Percentiles rank a stretch among this genome's conserved stretches.
Conservation (phyloP, 2,888 invertebrate genomes). For the Drosophila eohydei region DNA sequence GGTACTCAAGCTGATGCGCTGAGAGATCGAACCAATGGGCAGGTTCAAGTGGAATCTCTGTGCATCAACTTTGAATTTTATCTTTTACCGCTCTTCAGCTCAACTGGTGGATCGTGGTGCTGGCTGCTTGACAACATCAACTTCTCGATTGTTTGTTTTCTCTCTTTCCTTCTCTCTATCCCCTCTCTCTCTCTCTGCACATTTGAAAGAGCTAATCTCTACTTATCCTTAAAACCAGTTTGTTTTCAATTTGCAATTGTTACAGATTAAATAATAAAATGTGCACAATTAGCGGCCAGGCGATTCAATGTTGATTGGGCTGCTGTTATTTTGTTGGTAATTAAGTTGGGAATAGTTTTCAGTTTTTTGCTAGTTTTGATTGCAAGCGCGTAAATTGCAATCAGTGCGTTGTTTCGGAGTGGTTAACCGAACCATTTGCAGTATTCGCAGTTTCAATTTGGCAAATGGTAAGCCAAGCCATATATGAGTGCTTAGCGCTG, state of each 20-base stretch:
- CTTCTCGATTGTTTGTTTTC: no score
- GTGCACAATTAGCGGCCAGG: background rate
- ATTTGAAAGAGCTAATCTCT: background rate
- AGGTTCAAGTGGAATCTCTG: background rate
- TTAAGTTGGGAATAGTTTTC: constrained; percentile 40
- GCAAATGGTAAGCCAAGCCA: constrained; percentile 32
- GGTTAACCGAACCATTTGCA: constrained; percentile 48
- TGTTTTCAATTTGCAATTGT: background rate
- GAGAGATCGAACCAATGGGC: background rate
- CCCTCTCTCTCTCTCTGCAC: no score
- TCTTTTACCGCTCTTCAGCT: background rate
- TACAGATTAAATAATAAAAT: background rate
- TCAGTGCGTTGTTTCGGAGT: constrained; percentile 43
- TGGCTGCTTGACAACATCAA: no score
- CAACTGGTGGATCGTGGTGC: background rate
- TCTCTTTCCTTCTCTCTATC: no score
- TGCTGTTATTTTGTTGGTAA: constrained; percentile 8
- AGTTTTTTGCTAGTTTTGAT: constrained; percentile 24
- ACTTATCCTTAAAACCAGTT: background rate
- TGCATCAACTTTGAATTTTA: background rate
- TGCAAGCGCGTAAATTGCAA: constrained; percentile 50
- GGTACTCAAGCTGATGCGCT: background rate
- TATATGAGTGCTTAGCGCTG: constrained; percentile 33
- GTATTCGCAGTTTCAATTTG: constrained; percentile 59
- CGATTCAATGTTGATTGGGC: constrained; percentile 9